phyloP scores from a whole-genome alignment of 1,140 invertebrate genomes.

The Meteorus sp. region DNA sequence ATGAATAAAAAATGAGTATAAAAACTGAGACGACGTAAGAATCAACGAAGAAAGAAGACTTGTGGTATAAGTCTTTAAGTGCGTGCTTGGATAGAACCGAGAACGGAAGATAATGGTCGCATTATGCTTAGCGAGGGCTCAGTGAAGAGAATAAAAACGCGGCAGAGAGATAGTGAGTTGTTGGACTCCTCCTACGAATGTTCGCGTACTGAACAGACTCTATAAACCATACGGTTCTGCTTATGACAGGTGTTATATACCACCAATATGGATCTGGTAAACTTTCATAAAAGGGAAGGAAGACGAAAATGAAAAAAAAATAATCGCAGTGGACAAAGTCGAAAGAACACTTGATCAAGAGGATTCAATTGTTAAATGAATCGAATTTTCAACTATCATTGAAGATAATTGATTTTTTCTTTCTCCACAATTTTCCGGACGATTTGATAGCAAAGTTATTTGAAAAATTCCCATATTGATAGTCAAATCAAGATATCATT shows the following conservation, averaged over 20 bases:
- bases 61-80: slow-evolving; percentile 14
- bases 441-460: too few relatives aligned
- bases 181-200: slow-evolving; percentile 27
- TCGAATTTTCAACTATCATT: not conserved
- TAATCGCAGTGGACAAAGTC: slow-evolving; percentile 1
- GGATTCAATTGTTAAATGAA: not conserved
- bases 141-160: too few relatives aligned
- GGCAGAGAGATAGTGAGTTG: too few relatives aligned
- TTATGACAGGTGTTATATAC: slow-evolving; percentile 39
- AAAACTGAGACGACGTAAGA: not conserved
- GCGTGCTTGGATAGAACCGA: slow-evolving; percentile 17
- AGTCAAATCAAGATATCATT: too few relatives aligned
- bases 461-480: too few relatives aligned
- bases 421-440: too few relatives aligned
- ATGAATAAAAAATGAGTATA: too few relatives aligned
- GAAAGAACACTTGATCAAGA: not conserved
- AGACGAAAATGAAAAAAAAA: slow-evolving; percentile 34
- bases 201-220: slow-evolving; percentile 27
- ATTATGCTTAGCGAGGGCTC: slow-evolving; percentile 41
- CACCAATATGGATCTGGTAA: slow-evolving; percentile 28
- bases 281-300: slow-evolving; percentile 32
- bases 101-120: slow-evolving; percentile 46
- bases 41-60: not conserved
- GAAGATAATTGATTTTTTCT: not conserved
- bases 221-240: slow-evolving; percentile 42